Conservation (phyloP, 2,797 vertebrate genomes). For the Argentina silus region DNA sequence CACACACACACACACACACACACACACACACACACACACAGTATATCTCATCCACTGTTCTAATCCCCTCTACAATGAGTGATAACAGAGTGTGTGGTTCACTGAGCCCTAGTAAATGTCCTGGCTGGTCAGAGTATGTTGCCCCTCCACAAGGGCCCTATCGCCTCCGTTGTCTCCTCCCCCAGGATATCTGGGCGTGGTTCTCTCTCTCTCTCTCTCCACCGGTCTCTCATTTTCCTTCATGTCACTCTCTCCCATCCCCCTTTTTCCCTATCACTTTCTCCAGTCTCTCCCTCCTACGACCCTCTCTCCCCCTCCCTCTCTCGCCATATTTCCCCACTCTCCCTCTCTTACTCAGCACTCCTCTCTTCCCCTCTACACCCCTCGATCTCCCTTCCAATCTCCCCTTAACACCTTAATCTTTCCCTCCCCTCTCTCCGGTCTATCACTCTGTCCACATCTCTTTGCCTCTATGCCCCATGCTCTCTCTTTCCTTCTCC, state of each 20-base stretch:
- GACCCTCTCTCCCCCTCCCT: constrained; percentile 18
- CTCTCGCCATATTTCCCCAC: constrained; percentile 30
- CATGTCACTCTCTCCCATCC: not conserved
- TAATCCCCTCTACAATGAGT: not conserved
- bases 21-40: constrained; percentile 25
- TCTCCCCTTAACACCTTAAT: not conserved
- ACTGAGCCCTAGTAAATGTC: not conserved
- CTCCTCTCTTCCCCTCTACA: not conserved
- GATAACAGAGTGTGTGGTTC: not conserved
- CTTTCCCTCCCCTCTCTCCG: not conserved
- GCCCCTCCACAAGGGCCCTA: not conserved
- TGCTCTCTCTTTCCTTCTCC: too few relatives aligned
- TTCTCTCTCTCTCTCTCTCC: not conserved
- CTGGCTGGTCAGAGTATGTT: not conserved
- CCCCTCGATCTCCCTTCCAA: not conserved
- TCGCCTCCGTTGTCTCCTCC: constrained; percentile 21
- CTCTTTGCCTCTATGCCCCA: not conserved
- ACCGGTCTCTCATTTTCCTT: constrained; percentile 1
- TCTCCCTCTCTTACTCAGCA: constrained; percentile 15
- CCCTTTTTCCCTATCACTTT: constrained; percentile 30
- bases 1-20: constrained; percentile 20
- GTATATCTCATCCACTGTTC: not conserved
- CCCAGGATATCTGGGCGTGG: not conserved
- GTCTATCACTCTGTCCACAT: not conserved
- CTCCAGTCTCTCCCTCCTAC: constrained; percentile 23